Evolutionary conservation across 2,797 vertebrate genomes (phyloP).

Genomic region (Menidia menidia): DNA sequence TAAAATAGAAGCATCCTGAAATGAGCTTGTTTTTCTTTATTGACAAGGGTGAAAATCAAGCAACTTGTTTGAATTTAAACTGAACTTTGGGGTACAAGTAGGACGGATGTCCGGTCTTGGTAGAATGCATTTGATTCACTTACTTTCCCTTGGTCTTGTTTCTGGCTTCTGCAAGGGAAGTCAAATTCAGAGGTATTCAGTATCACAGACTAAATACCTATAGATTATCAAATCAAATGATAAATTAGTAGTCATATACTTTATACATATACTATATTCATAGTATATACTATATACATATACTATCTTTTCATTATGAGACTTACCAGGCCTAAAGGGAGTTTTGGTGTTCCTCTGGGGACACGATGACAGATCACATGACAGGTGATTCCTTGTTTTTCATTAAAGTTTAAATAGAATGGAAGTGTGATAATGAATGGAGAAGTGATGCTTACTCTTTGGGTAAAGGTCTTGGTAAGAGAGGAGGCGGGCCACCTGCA

Average conservation of each 20-base stretch:
- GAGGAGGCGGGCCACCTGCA: constrained; percentile 25
- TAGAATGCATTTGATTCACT: constrained; percentile 47
- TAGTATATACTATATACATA: no score
- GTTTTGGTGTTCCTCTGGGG: constrained; percentile 83
- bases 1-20: constrained; percentile 15
- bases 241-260: background rate
- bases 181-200: background rate
- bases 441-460: constrained; percentile 79
- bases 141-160: constrained; percentile 79
- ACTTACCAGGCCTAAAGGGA: constrained; percentile 78
- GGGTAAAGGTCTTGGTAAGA: constrained; percentile 80
- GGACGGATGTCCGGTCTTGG: background rate
- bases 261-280: no score
- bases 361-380: constrained; percentile 28
- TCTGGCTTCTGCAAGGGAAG: constrained; percentile 78
- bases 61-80: no score
- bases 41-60: no score
- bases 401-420: background rate
- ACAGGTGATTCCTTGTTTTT: no score
- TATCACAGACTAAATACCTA: background rate
- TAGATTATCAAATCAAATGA: background rate
- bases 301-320: background rate
- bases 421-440: background rate
- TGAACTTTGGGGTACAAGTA: background rate
- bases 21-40: constrained; percentile 5